A percentile compares a stretch with the other conserved stretches of the same genome.
Conservation (phyloP, 53 echinoderm and acorn worm genomes). For the Actinopyga echinites region DNA sequence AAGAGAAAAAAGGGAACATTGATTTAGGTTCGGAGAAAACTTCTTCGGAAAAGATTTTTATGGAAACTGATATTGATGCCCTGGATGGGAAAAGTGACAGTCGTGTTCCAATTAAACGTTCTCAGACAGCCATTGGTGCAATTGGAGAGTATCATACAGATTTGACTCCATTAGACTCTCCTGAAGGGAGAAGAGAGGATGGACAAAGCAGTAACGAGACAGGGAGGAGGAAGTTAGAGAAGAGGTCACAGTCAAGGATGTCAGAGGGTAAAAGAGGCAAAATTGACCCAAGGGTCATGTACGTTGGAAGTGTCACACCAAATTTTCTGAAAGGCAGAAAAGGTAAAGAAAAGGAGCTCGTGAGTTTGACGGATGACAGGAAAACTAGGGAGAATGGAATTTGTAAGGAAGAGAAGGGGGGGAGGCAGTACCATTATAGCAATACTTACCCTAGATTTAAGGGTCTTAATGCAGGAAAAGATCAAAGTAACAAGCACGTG, state of each 20-base stretch:
- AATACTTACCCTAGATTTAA: conserved; percentile 30
- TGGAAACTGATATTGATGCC: not conserved
- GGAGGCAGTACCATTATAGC: not conserved
- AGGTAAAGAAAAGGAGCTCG: conserved; percentile 4
- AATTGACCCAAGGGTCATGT: conserved; percentile 7
- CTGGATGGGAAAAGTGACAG: too few relatives aligned
- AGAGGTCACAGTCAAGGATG: not conserved
- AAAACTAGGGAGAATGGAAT: not conserved
- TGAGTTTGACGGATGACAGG: not conserved
- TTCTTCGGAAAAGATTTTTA: not conserved
- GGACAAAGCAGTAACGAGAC: not conserved
- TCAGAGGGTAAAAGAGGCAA: not conserved
- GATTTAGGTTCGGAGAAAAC: not conserved
- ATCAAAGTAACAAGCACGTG: not conserved
- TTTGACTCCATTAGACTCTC: not conserved
- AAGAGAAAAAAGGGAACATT: not conserved
- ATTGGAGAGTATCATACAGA: not conserved
- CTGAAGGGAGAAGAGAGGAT: not conserved
- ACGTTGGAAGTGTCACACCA: conserved; percentile 49
- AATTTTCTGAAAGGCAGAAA: conserved; percentile 8
- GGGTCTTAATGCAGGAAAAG: not conserved
- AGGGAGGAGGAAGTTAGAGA: not conserved
- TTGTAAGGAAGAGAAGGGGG: not conserved
- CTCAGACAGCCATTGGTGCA: conserved; percentile 13
- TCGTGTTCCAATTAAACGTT: not conserved